Evolutionary conservation across 2,888 invertebrate species (phyloP), one percentile per base, ranked within the genome.

Genomic region (Pammene aurita): DNA sequence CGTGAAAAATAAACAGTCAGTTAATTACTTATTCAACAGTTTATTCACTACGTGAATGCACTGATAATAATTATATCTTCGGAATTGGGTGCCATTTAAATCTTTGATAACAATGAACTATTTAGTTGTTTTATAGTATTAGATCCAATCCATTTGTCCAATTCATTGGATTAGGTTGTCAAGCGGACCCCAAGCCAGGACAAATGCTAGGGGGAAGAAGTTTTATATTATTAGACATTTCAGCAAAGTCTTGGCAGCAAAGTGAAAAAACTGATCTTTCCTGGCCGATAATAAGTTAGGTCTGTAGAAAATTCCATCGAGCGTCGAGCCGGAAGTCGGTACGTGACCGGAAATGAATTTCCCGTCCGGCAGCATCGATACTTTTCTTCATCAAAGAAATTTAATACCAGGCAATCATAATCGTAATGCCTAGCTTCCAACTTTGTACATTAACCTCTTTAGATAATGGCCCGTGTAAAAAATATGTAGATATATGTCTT

Each of bases 321-420:
- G 62, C 63, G 46, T 67, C 73, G 76, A 76, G 72, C 74, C 80
- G 84, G 84, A 84, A 79, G 79, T 77, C 67, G 72, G 75, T 72
- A 83, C 84, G 85, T 85, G 85, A 83, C 83, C 80, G 85, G 82
- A 85, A 84, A 85, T 84, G 79, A 83, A 80, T 84, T 85, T 83
- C 78, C 84, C 80, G 83, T 80, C 77, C 77, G 76, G 56, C 38
- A 26, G 26, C 26, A 74, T 72, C 75, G 78, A 81, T 81, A 80
- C 77, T 78, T 77, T 80, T 72, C 77, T 52, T 58, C 67, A 67
- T 58, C 67, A 41, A 73, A 76, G 73, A 71, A 76, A 80, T 78
- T 78, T 74, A 78, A 80, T 82, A 68, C 50, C 52, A 50, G 41
- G 42, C 18, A 7, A 44, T 62, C 66, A 56, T 67, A 67, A 60